Conservation (phyloP, 2,113 vertebrate species). For the Myanophis thanlyinensis region DNA sequence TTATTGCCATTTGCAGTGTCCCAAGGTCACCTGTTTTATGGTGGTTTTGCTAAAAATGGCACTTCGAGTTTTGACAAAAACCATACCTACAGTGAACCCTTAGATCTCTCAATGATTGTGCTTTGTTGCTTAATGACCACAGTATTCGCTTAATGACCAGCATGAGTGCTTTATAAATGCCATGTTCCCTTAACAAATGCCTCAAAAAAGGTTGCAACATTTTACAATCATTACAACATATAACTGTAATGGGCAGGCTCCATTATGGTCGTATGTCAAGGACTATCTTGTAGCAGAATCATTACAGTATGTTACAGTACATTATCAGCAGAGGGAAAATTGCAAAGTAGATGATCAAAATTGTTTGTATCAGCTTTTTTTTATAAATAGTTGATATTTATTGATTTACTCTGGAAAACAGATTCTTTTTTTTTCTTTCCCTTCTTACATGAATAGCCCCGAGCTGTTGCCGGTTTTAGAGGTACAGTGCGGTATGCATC, state of each 20-base stretch:
- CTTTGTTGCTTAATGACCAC: not conserved
- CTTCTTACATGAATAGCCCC: conserved; percentile 77
- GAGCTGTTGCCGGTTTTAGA: conserved; percentile 94
- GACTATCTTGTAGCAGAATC: not conserved
- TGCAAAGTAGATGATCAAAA: not conserved
- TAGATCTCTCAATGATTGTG: not conserved
- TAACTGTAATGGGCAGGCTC: not conserved
- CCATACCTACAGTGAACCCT: not conserved
- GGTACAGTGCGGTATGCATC: conserved; percentile 98
- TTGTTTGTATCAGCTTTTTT: not conserved
- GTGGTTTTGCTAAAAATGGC: not conserved
- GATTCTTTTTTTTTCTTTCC: conserved; percentile 20
- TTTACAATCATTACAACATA: not conserved
- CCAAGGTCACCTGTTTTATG: not conserved
- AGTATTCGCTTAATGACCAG: not conserved
- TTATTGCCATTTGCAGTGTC: not conserved
- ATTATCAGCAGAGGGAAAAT: not conserved
- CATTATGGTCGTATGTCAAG: not conserved
- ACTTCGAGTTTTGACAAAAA: not conserved
- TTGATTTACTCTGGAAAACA: conserved; percentile 12
- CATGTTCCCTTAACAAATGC: not conserved
- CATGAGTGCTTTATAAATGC: not conserved
- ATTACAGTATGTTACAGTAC: not conserved
- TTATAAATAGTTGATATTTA: not conserved
- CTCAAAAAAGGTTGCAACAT: not conserved